Evolutionary conservation across 2,113 vertebrate genomes (phyloP).

Genomic region (Micronycteris hirsuta): DNA sequence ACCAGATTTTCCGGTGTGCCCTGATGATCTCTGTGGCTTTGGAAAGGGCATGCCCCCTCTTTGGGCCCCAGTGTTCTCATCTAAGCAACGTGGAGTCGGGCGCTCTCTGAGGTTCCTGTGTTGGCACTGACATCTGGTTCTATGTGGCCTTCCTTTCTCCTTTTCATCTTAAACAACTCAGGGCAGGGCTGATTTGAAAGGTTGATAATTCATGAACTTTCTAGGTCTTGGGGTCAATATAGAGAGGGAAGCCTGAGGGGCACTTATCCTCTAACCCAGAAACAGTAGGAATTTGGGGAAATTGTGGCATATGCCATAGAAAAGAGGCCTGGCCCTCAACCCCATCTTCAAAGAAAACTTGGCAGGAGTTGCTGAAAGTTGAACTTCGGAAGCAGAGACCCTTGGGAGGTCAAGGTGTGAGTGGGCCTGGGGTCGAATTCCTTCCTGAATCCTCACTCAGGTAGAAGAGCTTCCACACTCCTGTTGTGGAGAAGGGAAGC

Average conservation of each 20-base stretch:
- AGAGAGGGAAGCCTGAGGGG: not conserved
- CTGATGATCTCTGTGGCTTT: not conserved
- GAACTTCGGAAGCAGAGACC: not conserved
- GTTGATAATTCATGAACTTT: not conserved
- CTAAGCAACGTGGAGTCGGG: not conserved
- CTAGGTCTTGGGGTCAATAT: not conserved
- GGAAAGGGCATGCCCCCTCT: not conserved
- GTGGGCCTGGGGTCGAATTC: not conserved
- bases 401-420: not conserved
- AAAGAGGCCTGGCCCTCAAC: not conserved
- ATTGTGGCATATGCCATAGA: not conserved
- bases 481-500: not conserved
- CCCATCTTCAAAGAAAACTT: not conserved
- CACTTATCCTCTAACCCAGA: not conserved
- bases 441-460: not conserved
- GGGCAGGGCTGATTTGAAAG: not conserved
- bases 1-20: not conserved
- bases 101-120: not conserved
- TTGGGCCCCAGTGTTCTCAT: not conserved
- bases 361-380: not conserved
- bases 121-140: not conserved
- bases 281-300: not conserved
- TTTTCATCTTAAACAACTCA: not conserved
- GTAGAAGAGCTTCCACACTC: not conserved
- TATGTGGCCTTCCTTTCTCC: not conserved